These are phyloP conservation scores for Sebastes itinus DNA, from an alignment of 2,797 vertebrate genomes.

Conservation along the genomic window DNA sequence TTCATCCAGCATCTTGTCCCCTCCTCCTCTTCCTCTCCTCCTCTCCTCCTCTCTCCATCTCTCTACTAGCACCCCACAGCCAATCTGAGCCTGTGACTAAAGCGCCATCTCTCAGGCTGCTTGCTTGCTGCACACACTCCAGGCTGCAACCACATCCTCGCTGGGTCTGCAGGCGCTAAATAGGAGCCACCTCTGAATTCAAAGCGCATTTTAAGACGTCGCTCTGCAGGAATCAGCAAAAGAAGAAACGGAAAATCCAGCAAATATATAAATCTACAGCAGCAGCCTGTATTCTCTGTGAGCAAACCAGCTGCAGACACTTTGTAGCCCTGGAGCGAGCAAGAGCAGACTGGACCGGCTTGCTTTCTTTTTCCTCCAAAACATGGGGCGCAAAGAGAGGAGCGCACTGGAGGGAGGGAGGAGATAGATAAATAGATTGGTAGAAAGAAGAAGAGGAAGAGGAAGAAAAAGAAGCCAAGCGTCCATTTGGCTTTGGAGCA, in stretches of 20 bases:
- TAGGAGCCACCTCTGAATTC: conserved; percentile 49
- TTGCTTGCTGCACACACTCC: conserved; percentile 34
- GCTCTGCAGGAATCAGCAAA: conserved; percentile 38
- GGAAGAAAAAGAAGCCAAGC: background rate
- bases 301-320: conserved; percentile 19
- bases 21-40: background rate
- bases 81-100: conserved; percentile 57
- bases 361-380: conserved; percentile 1
- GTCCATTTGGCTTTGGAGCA: conserved; percentile 14
- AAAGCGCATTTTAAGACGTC: conserved; percentile 43
- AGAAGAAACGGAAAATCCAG: conserved; percentile 11
- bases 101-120: conserved; percentile 60
- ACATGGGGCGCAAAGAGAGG: conserved; percentile 28
- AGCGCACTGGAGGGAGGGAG: background rate
- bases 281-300: background rate
- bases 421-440: conserved; percentile 17
- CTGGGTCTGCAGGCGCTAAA: conserved; percentile 39
- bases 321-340: background rate
- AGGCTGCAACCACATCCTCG: conserved; percentile 39
- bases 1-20: background rate
- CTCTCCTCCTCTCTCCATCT: conserved; percentile 4
- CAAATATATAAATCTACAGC: background rate
- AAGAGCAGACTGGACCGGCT: background rate
- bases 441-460: background rate
- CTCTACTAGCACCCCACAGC: conserved; percentile 18